Evolutionary conservation across 2,888 invertebrate genomes (phyloP).

Genomic region (Palloptera scutellata): DNA sequence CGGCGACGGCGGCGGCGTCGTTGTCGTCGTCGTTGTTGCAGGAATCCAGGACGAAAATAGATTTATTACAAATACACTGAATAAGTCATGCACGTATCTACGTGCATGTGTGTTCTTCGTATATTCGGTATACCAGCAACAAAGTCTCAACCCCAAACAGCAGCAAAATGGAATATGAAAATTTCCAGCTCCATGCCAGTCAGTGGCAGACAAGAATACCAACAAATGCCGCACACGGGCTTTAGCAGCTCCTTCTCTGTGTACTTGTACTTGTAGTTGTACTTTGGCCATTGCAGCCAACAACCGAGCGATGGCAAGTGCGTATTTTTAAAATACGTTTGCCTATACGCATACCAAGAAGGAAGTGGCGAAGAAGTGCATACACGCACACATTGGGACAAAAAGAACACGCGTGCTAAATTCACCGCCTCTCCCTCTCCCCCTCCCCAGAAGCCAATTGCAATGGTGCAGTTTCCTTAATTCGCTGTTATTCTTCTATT

Average conservation of each 20-base stretch:
- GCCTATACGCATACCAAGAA: not conserved
- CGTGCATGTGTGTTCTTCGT: too few species aligned
- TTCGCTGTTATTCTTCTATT: not conserved
- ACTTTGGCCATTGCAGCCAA: slow-evolving; percentile 34
- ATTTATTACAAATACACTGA: slow-evolving; percentile 40
- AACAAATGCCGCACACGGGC: slow-evolving; percentile 18
- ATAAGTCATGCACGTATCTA: too few species aligned
- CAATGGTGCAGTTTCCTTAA: too few species aligned
- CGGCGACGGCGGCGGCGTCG: too few species aligned
- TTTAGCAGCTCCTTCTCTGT: slow-evolving; percentile 13
- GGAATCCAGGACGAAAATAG: slow-evolving; percentile 46
- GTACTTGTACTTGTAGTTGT: slow-evolving; percentile 20
- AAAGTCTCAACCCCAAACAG: too few species aligned
- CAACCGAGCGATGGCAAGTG: slow-evolving; percentile 27
- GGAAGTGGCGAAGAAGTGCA: too few species aligned
- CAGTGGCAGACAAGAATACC: not conserved
- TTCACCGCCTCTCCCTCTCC: too few species aligned
- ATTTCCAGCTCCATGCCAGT: slow-evolving; percentile 27
- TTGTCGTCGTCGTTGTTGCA: slow-evolving; percentile 35
- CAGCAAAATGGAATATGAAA: not conserved
- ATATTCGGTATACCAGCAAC: too few species aligned
- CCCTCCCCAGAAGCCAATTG: too few species aligned
- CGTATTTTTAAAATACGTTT: slow-evolving; percentile 23
- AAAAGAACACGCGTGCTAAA: too few species aligned
- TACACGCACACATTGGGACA: too few species aligned